Conservation (phyloP, 2,113 vertebrate species). For the Athene noctua region DNA sequence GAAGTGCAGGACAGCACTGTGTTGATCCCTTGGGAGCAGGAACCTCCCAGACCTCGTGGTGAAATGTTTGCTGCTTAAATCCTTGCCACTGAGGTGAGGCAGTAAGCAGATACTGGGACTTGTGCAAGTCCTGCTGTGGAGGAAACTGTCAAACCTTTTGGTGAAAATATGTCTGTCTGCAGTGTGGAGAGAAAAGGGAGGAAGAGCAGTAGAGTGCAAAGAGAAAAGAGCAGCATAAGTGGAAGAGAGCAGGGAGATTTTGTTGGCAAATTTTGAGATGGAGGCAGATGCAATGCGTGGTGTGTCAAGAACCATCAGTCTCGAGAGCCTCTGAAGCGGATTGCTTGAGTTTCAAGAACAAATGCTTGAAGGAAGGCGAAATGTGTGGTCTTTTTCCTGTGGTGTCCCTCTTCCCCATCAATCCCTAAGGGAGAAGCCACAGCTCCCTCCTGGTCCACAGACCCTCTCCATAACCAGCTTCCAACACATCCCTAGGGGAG, state of each 20-base stretch:
- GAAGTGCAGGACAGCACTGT: background rate
- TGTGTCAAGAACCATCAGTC: background rate
- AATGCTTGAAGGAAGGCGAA: background rate
- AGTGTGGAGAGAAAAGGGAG: background rate
- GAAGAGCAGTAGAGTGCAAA: background rate
- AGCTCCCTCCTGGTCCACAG: background rate
- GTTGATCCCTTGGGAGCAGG: background rate
- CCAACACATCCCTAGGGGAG: background rate
- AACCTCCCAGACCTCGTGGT: background rate
- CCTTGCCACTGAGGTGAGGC: background rate
- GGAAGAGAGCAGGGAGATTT: background rate
- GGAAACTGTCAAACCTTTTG: background rate
- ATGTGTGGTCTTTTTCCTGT: background rate
- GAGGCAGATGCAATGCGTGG: background rate
- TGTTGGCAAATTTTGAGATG: background rate
- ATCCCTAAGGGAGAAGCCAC: rapidly evolving
- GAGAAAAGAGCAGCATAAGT: background rate
- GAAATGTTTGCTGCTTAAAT: background rate
- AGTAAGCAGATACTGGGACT: background rate
- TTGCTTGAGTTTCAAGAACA: background rate
- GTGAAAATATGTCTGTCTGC: background rate
- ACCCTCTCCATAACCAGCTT: background rate
- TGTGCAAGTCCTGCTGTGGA: background rate
- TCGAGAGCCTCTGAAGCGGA: background rate
- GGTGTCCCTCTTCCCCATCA: background rate